Evolutionary conservation across 2,113 vertebrate species (phyloP), one percentile per base, ranked within the genome.

Genomic region (Aspiorhynchus laticeps): DNA sequence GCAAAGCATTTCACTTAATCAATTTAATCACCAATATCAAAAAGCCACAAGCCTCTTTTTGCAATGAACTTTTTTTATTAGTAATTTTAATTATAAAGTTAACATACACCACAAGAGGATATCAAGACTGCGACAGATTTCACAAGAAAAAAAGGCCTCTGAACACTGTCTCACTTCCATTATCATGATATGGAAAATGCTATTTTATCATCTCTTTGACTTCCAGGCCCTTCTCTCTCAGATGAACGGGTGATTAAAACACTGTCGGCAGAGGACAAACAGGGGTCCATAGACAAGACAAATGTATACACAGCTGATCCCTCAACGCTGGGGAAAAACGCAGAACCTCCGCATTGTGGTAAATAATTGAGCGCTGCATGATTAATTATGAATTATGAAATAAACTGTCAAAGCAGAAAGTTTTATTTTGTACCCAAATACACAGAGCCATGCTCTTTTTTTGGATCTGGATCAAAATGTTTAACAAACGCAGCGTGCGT

Each of bases 311-410:
- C 43, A 33, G 26, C 38, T 36, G 28, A 73, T 83, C 81, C 26
- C 41, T 83, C n/a, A 46, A 53, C 31, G 19, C 38, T 71, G 38
- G 43, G 43, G 43, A 46, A 71, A 83, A 71, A 36, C 24, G 24
- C 65, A 69, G 81, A 74, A 84, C 65, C 67, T 19, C 82, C 2
- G 82, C 67, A 84, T 56, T 56, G 46, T 71, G 28, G 63, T 83
- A 53, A 83, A 71, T 83, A 83, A 83, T 84, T 56, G 67, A 74
- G 67, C 10, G 10, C 11, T 74, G 46, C 12, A 1, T 33, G 67
- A 53, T 84, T 84, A 83, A 83, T 71, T 83, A 73, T 53, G 81
- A 43, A 84, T 56, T 71, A 24, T 51, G 41, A 71, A 83, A 83
- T 83, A 51, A 28, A 51, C 61, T 31, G 81, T 83, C 43, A 59